Percentiles rank a stretch among this genome's conserved stretches.
phyloP scores from a whole-genome alignment of 2,888 invertebrate species.

The Phortica magna region DNA sequence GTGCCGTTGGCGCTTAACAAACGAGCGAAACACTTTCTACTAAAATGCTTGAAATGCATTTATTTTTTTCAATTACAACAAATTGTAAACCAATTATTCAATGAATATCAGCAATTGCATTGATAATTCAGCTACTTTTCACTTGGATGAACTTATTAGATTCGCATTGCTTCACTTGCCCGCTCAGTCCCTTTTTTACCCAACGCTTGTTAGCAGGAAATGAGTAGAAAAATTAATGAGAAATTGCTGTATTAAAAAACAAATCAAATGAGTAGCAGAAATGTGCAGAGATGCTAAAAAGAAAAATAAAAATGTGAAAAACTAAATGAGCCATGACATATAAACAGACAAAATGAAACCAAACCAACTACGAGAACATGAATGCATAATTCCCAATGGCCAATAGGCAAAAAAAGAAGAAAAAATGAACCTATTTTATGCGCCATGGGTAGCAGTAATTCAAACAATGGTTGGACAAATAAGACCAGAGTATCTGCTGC shows the following conservation, averaged over 20 bases:
- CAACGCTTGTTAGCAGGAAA: no score
- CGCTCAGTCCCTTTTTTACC: no score
- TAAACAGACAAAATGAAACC: no score
- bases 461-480: not conserved
- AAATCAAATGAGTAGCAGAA: not conserved
- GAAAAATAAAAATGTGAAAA: not conserved
- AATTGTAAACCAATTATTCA: constrained; percentile 10
- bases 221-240: not conserved
- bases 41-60: not conserved
- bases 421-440: no score
- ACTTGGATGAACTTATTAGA: not conserved
- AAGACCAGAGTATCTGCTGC: not conserved
- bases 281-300: not conserved
- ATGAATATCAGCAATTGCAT: constrained; percentile 6
- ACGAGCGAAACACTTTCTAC: not conserved
- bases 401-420: no score
- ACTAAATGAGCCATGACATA: not conserved
- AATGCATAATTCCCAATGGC: no score
- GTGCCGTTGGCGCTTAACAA: not conserved
- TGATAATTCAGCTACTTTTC: not conserved
- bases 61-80: not conserved
- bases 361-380: no score
- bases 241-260: not conserved
- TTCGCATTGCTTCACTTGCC: not conserved
- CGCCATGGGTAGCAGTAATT: not conserved